phyloP scores from a whole-genome alignment of 2,113 vertebrate genomes.

The Hypomesus transpacificus region DNA sequence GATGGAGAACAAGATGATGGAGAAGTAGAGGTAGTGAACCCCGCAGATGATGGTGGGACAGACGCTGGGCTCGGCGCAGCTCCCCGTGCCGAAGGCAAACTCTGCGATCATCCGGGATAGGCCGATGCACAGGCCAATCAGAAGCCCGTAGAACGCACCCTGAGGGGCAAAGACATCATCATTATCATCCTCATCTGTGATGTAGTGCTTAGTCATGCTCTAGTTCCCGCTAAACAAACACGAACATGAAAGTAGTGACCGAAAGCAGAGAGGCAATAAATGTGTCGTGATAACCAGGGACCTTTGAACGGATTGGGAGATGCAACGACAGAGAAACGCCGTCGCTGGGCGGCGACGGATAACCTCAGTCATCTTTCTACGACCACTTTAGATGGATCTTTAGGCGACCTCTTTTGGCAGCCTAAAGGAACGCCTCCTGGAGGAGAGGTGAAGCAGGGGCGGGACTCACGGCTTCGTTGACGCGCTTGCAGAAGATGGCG shows the following conservation, averaged over 20 bases:
- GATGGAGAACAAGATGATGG: conserved; percentile 81
- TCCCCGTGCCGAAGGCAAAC: conserved; percentile 86
- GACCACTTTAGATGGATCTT: neutral
- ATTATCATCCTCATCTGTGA: neutral
- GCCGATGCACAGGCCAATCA: conserved; percentile 78
- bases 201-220: neutral
- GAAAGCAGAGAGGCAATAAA: neutral
- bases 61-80: conserved; percentile 76
- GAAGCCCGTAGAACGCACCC: conserved; percentile 91
- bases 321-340: too few relatives aligned
- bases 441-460: neutral
- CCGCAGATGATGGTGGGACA: conserved; percentile 92
- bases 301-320: neutral
- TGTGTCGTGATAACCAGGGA: neutral
- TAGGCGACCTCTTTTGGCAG: neutral
- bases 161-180: conserved; percentile 47
- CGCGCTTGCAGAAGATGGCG: conserved; percentile 87
- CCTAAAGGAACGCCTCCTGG: too few relatives aligned
- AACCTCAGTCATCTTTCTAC: too few relatives aligned
- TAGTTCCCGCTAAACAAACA: neutral
- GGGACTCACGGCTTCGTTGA: conserved; percentile 81
- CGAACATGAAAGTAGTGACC: too few relatives aligned
- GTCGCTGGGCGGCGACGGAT: too few relatives aligned
- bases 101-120: conserved; percentile 85
- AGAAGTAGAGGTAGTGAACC: conserved; percentile 95